phyloP scores from a whole-genome alignment of 2,797 vertebrate species.

The Uromys caudimaculatus region DNA sequence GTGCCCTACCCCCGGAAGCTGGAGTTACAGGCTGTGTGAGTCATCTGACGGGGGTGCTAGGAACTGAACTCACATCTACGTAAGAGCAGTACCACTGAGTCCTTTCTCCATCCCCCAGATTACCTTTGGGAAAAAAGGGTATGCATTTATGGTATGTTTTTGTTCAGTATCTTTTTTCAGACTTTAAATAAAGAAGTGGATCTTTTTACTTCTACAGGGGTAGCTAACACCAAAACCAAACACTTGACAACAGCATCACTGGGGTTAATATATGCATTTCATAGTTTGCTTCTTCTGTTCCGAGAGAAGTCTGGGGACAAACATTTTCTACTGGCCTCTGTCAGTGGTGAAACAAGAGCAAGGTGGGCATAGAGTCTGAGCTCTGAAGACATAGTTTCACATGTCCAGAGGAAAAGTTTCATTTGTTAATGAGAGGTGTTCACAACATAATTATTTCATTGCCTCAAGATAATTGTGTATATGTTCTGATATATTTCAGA shows the following conservation, averaged over 20 bases:
- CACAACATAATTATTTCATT: constrained; percentile 32
- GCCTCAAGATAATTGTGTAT: constrained; percentile 16
- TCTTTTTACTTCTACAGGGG: constrained; percentile 92
- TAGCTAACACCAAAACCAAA: constrained; percentile 94
- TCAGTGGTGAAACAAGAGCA: constrained; percentile 6
- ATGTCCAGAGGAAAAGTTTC: constrained; percentile 31
- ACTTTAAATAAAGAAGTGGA: constrained; percentile 93
- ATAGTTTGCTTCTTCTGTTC: constrained; percentile 94
- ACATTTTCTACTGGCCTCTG: constrained; percentile 76
- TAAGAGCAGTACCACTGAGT: not conserved
- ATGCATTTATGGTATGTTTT: constrained; percentile 51
- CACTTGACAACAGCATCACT: constrained; percentile 95
- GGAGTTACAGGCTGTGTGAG: not conserved
- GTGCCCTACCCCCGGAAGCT: not conserved
- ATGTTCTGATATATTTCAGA: constrained; percentile 50
- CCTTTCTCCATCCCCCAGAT: not conserved
- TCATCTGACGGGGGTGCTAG: not conserved
- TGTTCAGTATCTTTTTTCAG: constrained; percentile 82
- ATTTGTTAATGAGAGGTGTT: constrained; percentile 54
- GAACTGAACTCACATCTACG: not conserved
- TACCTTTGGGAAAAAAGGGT: not conserved
- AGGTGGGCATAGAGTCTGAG: not conserved
- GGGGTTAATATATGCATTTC: constrained; percentile 94
- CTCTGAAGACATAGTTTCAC: constrained; percentile 8
- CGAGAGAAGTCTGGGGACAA: constrained; percentile 93